Base-by-base conservation (phyloP, 2,797 vertebrate species). In the Sebastes minor region DNA sequence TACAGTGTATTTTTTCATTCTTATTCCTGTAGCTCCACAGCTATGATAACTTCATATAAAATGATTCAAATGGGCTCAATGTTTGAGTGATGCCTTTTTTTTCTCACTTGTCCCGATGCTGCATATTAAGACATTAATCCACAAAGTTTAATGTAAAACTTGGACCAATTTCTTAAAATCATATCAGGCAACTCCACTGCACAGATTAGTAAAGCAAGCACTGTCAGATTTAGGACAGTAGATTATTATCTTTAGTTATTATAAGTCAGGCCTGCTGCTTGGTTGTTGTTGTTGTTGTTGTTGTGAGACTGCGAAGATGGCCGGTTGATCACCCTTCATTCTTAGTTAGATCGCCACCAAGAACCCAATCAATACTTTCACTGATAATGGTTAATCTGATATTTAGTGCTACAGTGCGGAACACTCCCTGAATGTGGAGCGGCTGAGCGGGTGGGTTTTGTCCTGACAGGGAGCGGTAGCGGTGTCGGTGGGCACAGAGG, bases 321-420 rank as follows among this genome's bases (percentile, higher is more conserved):
- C 3, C 46, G 18, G 46, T 14, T 62, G 57, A 65, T 69, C 71
- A 80, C 22, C 84, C 65, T 38, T 33, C n/a, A 42, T 46, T 72
- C 77, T 88, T 86, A 88, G 77, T 82, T 87, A 89, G 86, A 76
- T 87, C 78, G 38, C 46, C 73, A 68, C 71, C 74, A 61, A 78
- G 59, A 59, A 70, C 14, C 71, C 28, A 55, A 64, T 89, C 76
- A 67, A 62, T 80, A 67, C 35, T 30, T 74, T 14, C 6, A 4
- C 27, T 68, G 14, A 67, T 79, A 32, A 13, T 8, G 18, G 1
- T 67, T 53, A 10, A 56, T 64, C 5, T 25, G 23, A 38, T 59
- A 9, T 42, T 42, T 55, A 28, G 30, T 46, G 1, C 6, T 38
- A 2, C 33, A 46, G 33, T 35, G 55, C 1, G 18, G 46, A 49